Evolutionary conservation across 2,113 vertebrate genomes (phyloP).

Genomic region (Aphyosemion australe): DNA sequence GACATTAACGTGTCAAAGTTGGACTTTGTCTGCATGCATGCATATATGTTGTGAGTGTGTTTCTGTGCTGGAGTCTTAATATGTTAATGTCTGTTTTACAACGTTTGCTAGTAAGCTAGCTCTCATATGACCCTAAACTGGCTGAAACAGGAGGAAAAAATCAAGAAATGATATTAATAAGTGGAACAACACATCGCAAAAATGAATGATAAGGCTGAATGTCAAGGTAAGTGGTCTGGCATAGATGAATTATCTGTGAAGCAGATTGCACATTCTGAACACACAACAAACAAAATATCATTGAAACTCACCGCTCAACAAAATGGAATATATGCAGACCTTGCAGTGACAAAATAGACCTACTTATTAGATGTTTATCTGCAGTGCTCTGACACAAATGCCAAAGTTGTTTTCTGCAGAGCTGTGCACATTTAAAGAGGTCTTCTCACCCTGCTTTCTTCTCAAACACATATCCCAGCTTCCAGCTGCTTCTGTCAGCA

Average conservation of each 20-base stretch:
- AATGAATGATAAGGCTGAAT: conserved; percentile 16
- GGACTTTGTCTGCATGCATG: no score
- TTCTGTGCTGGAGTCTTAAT: no score
- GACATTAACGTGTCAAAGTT: no score
- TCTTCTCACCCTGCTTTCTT: conserved; percentile 61
- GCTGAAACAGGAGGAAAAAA: neutral
- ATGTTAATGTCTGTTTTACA: no score
- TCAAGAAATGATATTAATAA: neutral
- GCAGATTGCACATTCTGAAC: conserved; percentile 27
- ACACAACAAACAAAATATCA: conserved; percentile 40
- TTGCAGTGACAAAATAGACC: conserved; percentile 68
- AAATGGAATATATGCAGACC: conserved; percentile 56
- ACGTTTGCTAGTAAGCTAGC: neutral
- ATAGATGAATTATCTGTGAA: conserved; percentile 30
- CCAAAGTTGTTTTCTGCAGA: conserved; percentile 71
- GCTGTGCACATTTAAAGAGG: conserved; percentile 68
- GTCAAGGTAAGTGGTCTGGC: no score
- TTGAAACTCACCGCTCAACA: conserved; percentile 45
- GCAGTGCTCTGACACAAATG: conserved; percentile 64
- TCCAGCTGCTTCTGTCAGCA: conserved; percentile 59
- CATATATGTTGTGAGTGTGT: no score
- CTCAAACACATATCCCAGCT: conserved; percentile 50
- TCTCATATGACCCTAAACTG: neutral
- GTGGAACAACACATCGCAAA: neutral
- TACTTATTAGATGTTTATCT: conserved; percentile 70